A percentile compares a stretch with the other conserved stretches of the same genome.
These are phyloP conservation scores for Erynnis tages DNA, from an alignment of 2,888 invertebrate genomes.

Conservation along the genomic window DNA sequence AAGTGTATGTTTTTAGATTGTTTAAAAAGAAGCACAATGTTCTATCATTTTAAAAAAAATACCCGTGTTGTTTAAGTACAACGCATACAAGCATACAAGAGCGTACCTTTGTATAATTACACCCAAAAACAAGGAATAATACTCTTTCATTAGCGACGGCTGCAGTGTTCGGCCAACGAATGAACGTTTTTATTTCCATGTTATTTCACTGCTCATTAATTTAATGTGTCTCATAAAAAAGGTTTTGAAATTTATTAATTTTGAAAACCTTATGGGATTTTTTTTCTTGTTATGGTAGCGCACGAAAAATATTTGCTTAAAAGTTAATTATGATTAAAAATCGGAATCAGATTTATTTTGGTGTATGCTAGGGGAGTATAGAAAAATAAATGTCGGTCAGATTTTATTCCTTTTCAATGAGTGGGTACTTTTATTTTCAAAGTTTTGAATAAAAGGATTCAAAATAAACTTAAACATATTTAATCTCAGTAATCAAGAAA, in stretches of 20 bases:
- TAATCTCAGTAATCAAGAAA: too few relatives aligned
- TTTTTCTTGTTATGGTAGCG: background rate
- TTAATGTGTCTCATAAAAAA: conserved; percentile 3
- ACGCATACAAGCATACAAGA: background rate
- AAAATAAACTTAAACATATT: too few relatives aligned
- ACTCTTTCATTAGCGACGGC: conserved; percentile 2
- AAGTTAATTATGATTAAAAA: too few relatives aligned
- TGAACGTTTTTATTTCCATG: background rate
- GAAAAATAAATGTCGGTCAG: background rate
- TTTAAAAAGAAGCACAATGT: too few relatives aligned
- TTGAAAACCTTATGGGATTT: background rate
- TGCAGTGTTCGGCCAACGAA: background rate
- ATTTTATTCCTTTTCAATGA: too few relatives aligned
- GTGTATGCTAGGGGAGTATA: too few relatives aligned
- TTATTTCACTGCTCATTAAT: conserved; percentile 3
- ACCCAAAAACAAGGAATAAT: background rate
- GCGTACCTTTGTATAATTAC: background rate
- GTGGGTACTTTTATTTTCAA: too few relatives aligned
- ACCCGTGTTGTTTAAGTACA: too few relatives aligned
- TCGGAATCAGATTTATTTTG: too few relatives aligned
- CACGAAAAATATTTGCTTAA: background rate
- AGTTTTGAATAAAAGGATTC: too few relatives aligned
- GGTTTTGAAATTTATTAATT: background rate
- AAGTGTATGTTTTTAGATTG: too few relatives aligned
- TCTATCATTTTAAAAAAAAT: background rate